Percentiles rank a stretch among this genome's conserved stretches.
These are phyloP conservation scores for Chionis minor DNA, from an alignment of 2,113 vertebrate species.

Conservation along the genomic window DNA sequence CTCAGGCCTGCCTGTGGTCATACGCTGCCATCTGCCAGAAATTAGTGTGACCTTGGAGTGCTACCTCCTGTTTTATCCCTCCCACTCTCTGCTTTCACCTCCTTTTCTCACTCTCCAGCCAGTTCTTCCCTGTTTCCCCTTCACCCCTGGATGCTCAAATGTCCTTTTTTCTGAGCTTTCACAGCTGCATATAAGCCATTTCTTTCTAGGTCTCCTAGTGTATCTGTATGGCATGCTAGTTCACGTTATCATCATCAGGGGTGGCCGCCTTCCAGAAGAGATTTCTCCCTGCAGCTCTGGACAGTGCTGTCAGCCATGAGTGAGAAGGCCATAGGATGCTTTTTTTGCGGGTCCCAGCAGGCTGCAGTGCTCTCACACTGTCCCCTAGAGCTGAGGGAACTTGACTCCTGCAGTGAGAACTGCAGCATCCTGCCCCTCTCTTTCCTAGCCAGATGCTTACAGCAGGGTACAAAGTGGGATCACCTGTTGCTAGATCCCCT, in stretches of 20 bases:
- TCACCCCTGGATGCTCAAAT: background rate
- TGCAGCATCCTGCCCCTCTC: background rate
- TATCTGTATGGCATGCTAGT: background rate
- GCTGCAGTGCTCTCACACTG: background rate
- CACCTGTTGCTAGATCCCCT: background rate
- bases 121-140: background rate
- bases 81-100: background rate
- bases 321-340: background rate
- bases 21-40: background rate
- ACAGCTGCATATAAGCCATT: background rate
- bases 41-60: background rate
- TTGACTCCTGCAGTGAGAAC: background rate
- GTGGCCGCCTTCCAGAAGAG: background rate
- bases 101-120: background rate
- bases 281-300: background rate
- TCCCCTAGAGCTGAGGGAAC: background rate
- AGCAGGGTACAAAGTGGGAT: background rate
- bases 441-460: background rate
- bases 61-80: background rate
- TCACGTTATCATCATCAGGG: background rate
- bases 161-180: background rate
- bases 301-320: background rate
- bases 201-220: background rate
- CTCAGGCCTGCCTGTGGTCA: background rate
- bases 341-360: background rate